phyloP scores from a whole-genome alignment of 2,797 vertebrate genomes.

The Macroramphosus scolopax region DNA sequence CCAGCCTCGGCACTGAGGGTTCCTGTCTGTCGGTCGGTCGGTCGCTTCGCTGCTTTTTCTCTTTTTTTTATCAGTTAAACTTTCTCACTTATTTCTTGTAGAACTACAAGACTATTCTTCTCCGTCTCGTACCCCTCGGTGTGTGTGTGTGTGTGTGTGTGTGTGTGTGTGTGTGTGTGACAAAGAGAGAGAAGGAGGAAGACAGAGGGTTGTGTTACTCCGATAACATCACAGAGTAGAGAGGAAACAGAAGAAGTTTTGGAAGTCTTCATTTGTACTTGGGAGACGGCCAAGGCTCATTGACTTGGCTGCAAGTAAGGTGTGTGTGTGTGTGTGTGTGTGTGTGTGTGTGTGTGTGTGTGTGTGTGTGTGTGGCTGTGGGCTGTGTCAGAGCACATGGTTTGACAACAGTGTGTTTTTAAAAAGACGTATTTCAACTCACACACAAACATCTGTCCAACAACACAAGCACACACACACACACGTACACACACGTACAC shows the following conservation, averaged over 20 bases:
- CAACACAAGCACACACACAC: no score
- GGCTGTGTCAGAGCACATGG: no score
- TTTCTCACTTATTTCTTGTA: conserved; percentile 10
- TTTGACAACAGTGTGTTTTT: no score
- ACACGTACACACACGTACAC: no score
- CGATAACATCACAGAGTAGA: conserved; percentile 50
- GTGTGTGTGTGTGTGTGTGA: background rate
- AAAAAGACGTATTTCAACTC: no score
- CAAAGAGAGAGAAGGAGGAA: conserved; percentile 7
- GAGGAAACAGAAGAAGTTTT: conserved; percentile 38
- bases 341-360: conserved; percentile 14
- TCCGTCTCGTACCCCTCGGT: background rate
- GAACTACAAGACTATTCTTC: conserved; percentile 3
- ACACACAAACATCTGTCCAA: no score
- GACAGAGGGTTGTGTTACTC: conserved; percentile 25
- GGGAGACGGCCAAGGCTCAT: conserved; percentile 44
- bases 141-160: no score
- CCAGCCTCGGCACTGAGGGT: conserved; percentile 17
- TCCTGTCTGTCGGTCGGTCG: conserved; percentile 6
- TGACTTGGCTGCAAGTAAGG: conserved; percentile 28
- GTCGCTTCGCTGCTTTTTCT: no score
- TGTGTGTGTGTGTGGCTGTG: background rate
- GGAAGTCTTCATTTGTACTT: conserved; percentile 58
- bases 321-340: conserved; percentile 19
- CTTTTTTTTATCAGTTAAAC: no score